Percentiles rank a stretch among this genome's conserved stretches.
phyloP scores from a whole-genome alignment of 2,888 invertebrate genomes.

The Lasioglossum leucozonium region DNA sequence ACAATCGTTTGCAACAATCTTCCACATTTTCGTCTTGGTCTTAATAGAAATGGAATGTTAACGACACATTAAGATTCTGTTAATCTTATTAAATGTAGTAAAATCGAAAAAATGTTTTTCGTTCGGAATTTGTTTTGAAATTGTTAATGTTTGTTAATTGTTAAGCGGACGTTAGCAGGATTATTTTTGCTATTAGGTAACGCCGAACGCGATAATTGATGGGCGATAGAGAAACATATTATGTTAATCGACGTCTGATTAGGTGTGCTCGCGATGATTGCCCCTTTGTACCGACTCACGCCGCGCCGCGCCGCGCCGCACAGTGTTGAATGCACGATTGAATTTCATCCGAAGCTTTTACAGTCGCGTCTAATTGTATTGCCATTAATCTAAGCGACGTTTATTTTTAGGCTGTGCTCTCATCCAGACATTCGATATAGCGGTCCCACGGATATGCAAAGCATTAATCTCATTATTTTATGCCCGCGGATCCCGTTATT shows the following conservation, averaged over 20 bases:
- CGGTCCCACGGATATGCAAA: constrained; percentile 38
- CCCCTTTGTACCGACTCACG: not conserved
- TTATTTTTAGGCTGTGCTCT: constrained; percentile 56
- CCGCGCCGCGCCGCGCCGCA: not conserved
- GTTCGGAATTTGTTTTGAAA: not conserved
- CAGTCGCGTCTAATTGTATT: constrained; percentile 52
- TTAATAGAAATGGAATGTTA: not conserved
- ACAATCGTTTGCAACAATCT: not conserved
- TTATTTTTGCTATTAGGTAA: not conserved
- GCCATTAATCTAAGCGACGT: constrained; percentile 55
- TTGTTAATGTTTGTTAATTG: not conserved
- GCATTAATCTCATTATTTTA: constrained; percentile 54
- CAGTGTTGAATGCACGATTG: constrained; percentile 27
- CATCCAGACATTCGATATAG: constrained; percentile 58
- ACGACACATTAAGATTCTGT: not conserved
- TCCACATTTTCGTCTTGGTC: not conserved
- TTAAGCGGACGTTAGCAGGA: not conserved
- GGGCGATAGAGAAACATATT: not conserved
- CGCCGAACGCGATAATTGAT: not conserved
- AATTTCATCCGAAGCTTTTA: constrained; percentile 38
- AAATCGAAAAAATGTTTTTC: not conserved
- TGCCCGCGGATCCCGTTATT: not conserved
- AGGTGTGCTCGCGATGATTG: not conserved
- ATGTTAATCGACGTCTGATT: constrained; percentile 12
- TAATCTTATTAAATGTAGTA: not conserved